These are phyloP conservation scores for Hedychridium roseum DNA, from an alignment of 2,888 invertebrate genomes.

Conservation along the genomic window DNA sequence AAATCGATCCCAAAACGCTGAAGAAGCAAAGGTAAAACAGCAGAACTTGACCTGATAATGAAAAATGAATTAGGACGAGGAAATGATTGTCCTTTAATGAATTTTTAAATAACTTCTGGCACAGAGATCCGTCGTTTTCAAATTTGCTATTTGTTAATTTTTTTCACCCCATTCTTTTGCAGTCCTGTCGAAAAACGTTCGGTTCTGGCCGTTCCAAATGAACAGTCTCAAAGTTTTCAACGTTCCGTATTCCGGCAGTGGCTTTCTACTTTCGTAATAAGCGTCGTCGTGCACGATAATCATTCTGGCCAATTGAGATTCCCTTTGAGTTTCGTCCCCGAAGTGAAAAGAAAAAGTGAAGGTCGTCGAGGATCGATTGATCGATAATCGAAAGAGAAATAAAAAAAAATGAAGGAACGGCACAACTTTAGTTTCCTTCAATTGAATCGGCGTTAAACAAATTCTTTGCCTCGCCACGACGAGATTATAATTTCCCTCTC, in stretches of 20 bases:
- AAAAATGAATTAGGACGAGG: conserved; percentile 1
- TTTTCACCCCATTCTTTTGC: conserved; percentile 52
- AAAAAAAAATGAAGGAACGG: too few relatives aligned
- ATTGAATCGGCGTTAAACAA: too few relatives aligned
- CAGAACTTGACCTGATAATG: conserved; percentile 37
- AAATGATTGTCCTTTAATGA: neutral
- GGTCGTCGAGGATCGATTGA: too few relatives aligned
- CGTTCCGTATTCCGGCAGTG: conserved; percentile 46
- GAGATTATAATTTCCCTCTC: too few relatives aligned
- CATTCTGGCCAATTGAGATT: too few relatives aligned
- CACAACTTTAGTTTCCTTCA: too few relatives aligned
- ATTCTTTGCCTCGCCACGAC: too few relatives aligned
- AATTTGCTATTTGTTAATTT: conserved; percentile 2
- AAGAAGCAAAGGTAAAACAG: conserved; percentile 54
- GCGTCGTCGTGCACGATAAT: conserved; percentile 49
- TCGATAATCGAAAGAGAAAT: too few relatives aligned
- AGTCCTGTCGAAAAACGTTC: conserved; percentile 49
- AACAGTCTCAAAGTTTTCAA: conserved; percentile 46
- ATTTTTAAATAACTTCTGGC: neutral
- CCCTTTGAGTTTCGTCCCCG: too few relatives aligned
- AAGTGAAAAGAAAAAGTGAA: too few relatives aligned
- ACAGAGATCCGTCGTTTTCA: neutral
- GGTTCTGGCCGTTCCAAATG: conserved; percentile 49
- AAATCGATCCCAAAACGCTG: conserved; percentile 43
- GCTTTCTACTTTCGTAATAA: conserved; percentile 52